A percentile compares a stretch with the other conserved stretches of the same genome.
phyloP scores from a whole-genome alignment of 2,888 invertebrate species.

The Tetragnatha montana region DNA sequence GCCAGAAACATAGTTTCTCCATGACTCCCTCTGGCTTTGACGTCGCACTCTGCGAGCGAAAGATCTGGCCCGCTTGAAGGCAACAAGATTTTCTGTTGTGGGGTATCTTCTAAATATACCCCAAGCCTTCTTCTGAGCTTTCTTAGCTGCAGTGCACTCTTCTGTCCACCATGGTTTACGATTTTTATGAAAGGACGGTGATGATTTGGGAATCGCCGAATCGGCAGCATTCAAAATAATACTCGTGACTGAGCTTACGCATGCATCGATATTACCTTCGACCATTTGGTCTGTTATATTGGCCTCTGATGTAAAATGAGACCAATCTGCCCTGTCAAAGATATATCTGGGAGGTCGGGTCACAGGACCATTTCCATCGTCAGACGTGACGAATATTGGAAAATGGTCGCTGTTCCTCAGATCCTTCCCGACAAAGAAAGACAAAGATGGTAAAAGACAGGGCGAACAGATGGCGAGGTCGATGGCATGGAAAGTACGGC shows the following conservation, averaged over 20 bases:
- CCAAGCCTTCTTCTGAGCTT: not conserved
- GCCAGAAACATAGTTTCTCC: not conserved
- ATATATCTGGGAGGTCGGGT: not conserved
- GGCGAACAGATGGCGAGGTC: constrained; percentile 2
- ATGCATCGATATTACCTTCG: not conserved
- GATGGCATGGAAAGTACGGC: not conserved
- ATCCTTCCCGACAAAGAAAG: not conserved
- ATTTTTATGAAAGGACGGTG: not conserved
- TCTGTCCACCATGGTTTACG: constrained; percentile 13
- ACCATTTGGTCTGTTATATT: not conserved
- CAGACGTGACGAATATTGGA: not conserved
- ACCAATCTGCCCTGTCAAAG: not conserved
- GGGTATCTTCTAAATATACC: not conserved
- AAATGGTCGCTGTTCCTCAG: not conserved
- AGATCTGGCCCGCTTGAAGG: not conserved
- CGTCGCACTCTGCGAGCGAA: not conserved
- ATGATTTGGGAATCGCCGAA: not conserved
- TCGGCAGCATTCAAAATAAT: not conserved
- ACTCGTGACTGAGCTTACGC: not conserved
- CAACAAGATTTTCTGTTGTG: not conserved
- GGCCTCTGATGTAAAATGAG: not conserved
- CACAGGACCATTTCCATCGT: no score
- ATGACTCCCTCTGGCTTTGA: not conserved
- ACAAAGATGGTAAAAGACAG: not conserved
- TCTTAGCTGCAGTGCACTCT: not conserved